Base-by-base conservation (phyloP, 1,140 invertebrate species). In the Heterodera carotae region DNA sequence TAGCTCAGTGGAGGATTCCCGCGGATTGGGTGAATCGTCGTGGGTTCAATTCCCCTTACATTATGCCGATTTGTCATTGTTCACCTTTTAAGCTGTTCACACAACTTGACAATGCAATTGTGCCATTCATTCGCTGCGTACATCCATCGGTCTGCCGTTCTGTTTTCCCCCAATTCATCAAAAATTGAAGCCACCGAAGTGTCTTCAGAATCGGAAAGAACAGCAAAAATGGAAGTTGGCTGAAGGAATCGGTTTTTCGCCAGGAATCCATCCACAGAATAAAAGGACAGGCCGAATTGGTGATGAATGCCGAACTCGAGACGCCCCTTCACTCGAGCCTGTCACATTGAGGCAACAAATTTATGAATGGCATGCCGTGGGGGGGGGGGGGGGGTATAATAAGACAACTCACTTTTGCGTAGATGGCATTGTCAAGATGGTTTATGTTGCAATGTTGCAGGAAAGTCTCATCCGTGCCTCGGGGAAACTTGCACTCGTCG, bases 401-500 rank as follows among this genome's bases (percentile, higher is more conserved):
- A 43, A 43, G 39, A 6, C 6, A 0, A 43, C 39, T 43, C 22
- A 66, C 62, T 59, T 81, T 81, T n/a, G 43, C 39, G 36, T 82
- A 81, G 48, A 76, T 53, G 53, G 43, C 43, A n/a, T 81, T 81
- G 56, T 81, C 80, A 18, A 81, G 33, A 34, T 81, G 71, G 76
- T 81, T 81, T 6, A 81, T n/a, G 59, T 82, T 81, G 72, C 81
- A 81, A 22, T 76, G 72, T 66, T 81, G 80, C 22, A 81, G 71
- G 59, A 78, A 81, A 33, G 75, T 64, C 64, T 81, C 80, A n/a
- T 81, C 80, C 3, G 80, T 68, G 8, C 80, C 80, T 33, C 80
- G 76, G 18, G 80, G 80, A 60, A 81, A 81, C 1, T 78, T 62
- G 80, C 80, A 82, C 76, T 81, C 80, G 77, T 81, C 80, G 33